A percentile compares a stretch with the other conserved stretches of the same genome.
Conservation (phyloP, 2,113 vertebrate species). For the Clarias macrocephalus region DNA sequence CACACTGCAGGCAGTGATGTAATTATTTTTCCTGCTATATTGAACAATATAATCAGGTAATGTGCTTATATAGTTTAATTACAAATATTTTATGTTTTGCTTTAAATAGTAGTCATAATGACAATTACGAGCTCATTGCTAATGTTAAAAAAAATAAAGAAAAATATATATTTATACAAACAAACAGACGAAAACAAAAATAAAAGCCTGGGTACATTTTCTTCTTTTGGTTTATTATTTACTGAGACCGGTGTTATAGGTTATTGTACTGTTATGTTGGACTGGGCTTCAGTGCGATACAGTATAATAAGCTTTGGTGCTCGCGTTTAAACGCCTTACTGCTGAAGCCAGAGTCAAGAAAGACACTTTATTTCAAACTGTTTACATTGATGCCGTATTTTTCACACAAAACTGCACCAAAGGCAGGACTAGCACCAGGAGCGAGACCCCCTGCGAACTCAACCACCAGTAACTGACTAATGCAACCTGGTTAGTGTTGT, state of each 20-base stretch:
- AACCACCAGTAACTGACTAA: background rate
- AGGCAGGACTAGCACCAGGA: background rate
- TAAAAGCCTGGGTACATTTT: background rate
- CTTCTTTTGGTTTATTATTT: background rate
- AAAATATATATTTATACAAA: background rate
- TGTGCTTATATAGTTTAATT: background rate
- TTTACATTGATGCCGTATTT: background rate
- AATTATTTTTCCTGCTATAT: background rate
- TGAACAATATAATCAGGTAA: background rate
- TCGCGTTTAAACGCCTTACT: background rate
- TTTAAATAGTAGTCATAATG: background rate
- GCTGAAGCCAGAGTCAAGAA: background rate
- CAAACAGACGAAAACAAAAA: background rate
- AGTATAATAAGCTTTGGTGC: background rate
- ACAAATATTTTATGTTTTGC: background rate
- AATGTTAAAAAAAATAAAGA: background rate
- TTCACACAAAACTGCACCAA: background rate
- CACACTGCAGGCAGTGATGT: background rate
- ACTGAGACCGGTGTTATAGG: background rate
- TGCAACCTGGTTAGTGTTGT: background rate
- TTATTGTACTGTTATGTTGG: background rate
- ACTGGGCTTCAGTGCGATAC: background rate
- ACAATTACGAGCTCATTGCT: background rate
- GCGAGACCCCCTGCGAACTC: background rate
- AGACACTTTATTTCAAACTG: background rate